phyloP scores from a whole-genome alignment of 2,113 vertebrate genomes.

The Sebastes schlegelii region DNA sequence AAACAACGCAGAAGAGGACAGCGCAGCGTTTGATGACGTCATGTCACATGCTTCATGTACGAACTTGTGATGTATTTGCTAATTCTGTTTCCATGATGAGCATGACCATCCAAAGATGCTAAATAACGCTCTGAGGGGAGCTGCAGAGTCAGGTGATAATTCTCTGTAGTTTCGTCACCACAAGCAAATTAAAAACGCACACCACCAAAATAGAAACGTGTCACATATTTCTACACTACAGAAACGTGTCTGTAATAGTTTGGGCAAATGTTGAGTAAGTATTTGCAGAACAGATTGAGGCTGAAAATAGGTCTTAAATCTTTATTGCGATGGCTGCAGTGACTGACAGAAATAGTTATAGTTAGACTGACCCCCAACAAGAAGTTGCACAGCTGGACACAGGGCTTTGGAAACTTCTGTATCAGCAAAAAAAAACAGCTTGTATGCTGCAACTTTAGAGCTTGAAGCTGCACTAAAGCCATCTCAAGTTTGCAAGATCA shows the following conservation, averaged over 20 bases:
- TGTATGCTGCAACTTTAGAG: constrained; percentile 49
- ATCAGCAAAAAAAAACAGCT: constrained; percentile 32
- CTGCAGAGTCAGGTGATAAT: not conserved
- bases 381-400: constrained; percentile 50
- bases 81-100: not conserved
- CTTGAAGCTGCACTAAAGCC: constrained; percentile 34
- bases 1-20: not conserved
- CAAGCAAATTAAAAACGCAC: not conserved
- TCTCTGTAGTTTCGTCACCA: no score
- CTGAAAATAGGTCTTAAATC: constrained; percentile 1
- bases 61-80: not conserved
- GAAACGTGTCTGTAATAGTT: not conserved
- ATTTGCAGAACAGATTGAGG: not conserved
- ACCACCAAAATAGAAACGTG: not conserved
- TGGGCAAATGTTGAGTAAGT: not conserved
- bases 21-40: not conserved
- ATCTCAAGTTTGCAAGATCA: constrained; percentile 40
- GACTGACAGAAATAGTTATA: constrained; percentile 9
- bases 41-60: not conserved
- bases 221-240: not conserved
- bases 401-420: constrained; percentile 23
- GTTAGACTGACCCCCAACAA: constrained; percentile 2
- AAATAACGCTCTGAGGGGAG: not conserved
- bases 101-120: no score
- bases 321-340: not conserved